These are phyloP conservation scores for Mionectes olivaceus DNA, from an alignment of 2,797 vertebrate genomes.

Conservation along the genomic window DNA sequence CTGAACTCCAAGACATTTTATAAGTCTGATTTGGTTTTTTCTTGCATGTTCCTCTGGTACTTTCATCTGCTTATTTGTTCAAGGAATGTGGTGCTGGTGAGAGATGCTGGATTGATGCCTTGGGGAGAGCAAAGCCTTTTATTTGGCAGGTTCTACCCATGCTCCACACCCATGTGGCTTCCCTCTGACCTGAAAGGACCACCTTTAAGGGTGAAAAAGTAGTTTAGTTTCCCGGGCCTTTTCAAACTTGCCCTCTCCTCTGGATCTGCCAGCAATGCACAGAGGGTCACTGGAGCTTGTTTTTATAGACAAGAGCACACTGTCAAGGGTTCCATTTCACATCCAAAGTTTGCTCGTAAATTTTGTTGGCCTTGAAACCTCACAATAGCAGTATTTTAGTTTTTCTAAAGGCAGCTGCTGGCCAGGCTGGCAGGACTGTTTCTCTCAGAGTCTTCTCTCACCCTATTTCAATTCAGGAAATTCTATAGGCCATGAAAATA, in stretches of 20 bases:
- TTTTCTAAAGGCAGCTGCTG: not conserved
- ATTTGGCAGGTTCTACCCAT: not conserved
- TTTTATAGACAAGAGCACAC: slow-evolving; percentile 50
- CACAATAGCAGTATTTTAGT: not conserved
- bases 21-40: slow-evolving; percentile 37
- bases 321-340: slow-evolving; percentile 17
- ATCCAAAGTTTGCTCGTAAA: not conserved
- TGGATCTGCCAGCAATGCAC: not conserved
- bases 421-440: not conserved
- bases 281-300: slow-evolving; percentile 28
- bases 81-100: not conserved
- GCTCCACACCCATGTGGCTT: not conserved
- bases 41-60: not conserved
- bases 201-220: slow-evolving; percentile 56
- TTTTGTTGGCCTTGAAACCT: slow-evolving; percentile 28
- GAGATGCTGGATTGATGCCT: slow-evolving; percentile 34
- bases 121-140: slow-evolving; percentile 12
- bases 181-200: slow-evolving; percentile 58
- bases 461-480: not conserved
- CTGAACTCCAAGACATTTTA: not conserved
- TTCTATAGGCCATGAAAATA: not conserved
- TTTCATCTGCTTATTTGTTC: slow-evolving; percentile 60
- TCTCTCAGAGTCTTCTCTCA: not conserved
- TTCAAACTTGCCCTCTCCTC: slow-evolving; percentile 26
- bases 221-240: not conserved